phyloP scores from a whole-genome alignment of 2,888 invertebrate genomes.

The Drosophila parthenogenetica region DNA sequence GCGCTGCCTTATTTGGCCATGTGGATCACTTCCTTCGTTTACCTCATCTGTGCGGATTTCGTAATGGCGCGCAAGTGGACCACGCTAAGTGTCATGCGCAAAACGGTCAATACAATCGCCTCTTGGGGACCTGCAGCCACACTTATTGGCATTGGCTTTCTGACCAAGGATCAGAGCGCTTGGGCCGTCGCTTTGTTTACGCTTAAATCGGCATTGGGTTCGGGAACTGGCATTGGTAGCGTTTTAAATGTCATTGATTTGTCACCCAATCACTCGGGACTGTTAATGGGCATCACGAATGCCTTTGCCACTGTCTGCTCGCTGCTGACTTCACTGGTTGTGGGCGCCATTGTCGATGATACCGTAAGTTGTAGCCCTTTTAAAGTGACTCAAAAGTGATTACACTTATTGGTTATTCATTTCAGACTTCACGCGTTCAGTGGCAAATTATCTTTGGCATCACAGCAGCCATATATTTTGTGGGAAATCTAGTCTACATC shows the following conservation, averaged over 20 bases:
- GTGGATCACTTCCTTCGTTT: conserved; percentile 85
- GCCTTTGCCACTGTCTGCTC: conserved; percentile 87
- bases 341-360: conserved; percentile 86
- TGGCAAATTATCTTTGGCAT: conserved; percentile 91
- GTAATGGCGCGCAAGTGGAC: conserved; percentile 81
- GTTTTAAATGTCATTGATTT: conserved; percentile 87
- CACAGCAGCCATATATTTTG: conserved; percentile 88
- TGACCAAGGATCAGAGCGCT: conserved; percentile 83
- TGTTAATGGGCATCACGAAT: conserved; percentile 89
- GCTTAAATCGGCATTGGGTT: conserved; percentile 86
- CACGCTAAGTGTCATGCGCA: conserved; percentile 50
- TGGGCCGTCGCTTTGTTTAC: conserved; percentile 86
- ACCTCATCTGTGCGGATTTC: conserved; percentile 85
- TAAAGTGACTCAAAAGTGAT: not conserved
- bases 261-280: conserved; percentile 88
- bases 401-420: not conserved
- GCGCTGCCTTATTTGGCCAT: conserved; percentile 86
- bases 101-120: conserved; percentile 73
- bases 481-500: conserved; percentile 89
- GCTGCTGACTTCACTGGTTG: conserved; percentile 87
- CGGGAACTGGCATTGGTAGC: conserved; percentile 83
- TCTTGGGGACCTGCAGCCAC: conserved; percentile 86
- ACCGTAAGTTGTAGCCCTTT: conserved; percentile 68
- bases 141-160: conserved; percentile 86
- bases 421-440: conserved; percentile 86